Conservation (phyloP, 1,140 invertebrate genomes). For the Zaprionus nigranus region DNA sequence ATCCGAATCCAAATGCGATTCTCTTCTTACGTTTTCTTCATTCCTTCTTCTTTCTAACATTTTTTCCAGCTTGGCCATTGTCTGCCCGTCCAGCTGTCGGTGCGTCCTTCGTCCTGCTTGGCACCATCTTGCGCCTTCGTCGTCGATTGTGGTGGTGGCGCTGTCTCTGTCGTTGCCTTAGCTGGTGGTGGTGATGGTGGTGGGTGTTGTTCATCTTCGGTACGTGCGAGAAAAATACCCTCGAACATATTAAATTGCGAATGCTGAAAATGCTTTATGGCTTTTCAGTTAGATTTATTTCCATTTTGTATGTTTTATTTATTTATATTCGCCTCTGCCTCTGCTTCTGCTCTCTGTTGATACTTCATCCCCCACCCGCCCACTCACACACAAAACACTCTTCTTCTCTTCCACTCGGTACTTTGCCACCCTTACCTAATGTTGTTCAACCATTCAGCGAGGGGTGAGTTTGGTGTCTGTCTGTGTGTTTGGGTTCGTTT, state of each 20-base stretch:
- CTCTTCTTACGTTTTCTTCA: constrained; percentile 46
- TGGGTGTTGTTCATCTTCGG: constrained; percentile 72
- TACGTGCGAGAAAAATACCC: constrained; percentile 82
- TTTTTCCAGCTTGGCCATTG: constrained; percentile 34
- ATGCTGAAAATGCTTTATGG: constrained; percentile 84
- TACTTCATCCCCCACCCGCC: constrained; percentile 41
- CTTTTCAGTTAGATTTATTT: constrained; percentile 84
- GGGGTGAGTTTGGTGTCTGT: constrained; percentile 59
- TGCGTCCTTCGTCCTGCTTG: constrained; percentile 51
- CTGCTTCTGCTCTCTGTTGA: constrained; percentile 35
- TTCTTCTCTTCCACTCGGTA: not conserved
- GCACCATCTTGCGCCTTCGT: constrained; percentile 73
- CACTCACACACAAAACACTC: constrained; percentile 32
- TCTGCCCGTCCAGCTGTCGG: constrained; percentile 59
- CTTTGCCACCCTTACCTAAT: constrained; percentile 34
- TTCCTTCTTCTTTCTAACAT: constrained; percentile 29
- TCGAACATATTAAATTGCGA: constrained; percentile 84
- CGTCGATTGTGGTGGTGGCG: constrained; percentile 32
- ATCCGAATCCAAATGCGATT: constrained; percentile 51
- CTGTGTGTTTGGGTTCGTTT: constrained; percentile 59
- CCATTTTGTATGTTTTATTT: constrained; percentile 84
- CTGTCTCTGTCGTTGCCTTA: not conserved
- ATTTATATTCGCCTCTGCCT: constrained; percentile 80
- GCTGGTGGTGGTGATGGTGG: constrained; percentile 40
- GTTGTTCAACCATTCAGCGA: not conserved